Base-by-base conservation (phyloP, 2,888 invertebrate genomes). In the Philonicus albiceps region DNA sequence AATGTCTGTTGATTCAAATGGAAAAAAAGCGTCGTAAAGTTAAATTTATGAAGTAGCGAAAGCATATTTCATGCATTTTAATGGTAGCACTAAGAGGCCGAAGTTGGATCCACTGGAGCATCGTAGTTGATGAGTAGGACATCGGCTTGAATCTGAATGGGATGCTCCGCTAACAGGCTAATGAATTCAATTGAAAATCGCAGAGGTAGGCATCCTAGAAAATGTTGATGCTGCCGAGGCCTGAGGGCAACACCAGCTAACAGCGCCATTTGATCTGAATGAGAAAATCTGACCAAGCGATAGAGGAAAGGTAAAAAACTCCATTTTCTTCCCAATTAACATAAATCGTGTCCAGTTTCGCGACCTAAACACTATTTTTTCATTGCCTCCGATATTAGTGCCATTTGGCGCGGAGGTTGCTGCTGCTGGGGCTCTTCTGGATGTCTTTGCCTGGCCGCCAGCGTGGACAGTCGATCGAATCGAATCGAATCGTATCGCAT, bases 301-400 rank as follows among this genome's bases (percentile, higher is more conserved):
- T 64, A 64, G 64, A 64, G 19, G 64, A 64, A n/a, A 37, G 34
- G 27, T 7, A 76, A 43, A 76, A 76, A 76, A 22, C n/a, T 40
- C 43, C 40, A 76, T 76, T 76, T 76, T 76, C 76, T 40, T 76
- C 76, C 76, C 76, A 76, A 76, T 76, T 76, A 76, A 40, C 76
- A 76, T 76, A 76, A 76, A 76, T 76, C 76, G 76, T 76, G 76
- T 76, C 76, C 76, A 76, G 76, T 76, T 34, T 76, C 19, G 43
- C 76, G 76, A 76, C 76, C 76, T 76, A 76, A 76, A 76, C 37
- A 76, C 76, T 37, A 37, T 76, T 76, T 76, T 76, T 76, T 19
- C 34, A 43, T 8, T 40, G 19, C 6, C 31, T 22, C n/a, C 43
- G 53, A 30, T 31, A 84, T 64, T 83, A 31, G 64, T 64, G 83